These are phyloP conservation scores for Theonella swinhoei DNA, from an alignment of 37 sponge, comb jelly and placozoan species.

Conservation along the genomic window DNA sequence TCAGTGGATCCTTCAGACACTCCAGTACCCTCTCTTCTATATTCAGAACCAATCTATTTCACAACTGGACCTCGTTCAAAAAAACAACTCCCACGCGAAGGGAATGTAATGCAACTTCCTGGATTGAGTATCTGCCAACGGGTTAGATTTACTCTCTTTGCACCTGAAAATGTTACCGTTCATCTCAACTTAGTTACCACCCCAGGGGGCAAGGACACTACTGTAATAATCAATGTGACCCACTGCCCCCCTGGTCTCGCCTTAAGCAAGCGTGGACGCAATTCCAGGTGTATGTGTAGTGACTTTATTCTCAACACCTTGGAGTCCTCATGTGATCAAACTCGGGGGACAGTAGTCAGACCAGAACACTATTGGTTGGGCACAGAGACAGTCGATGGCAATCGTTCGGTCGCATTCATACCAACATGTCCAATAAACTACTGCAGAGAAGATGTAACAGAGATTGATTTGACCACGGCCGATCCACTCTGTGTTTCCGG, in stretches of 20 bases:
- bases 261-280: not conserved
- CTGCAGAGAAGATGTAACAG: not conserved
- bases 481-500: slow-evolving; percentile 29
- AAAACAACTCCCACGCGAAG: not conserved
- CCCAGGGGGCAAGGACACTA: not conserved
- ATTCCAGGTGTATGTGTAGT: slow-evolving; percentile 12
- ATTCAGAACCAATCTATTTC: no score
- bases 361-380: slow-evolving; percentile 35
- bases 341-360: slow-evolving; percentile 12
- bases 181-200: not conserved
- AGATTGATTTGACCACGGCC: not conserved
- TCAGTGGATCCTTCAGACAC: slow-evolving; percentile 1
- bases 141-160: slow-evolving; percentile 23
- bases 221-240: not conserved
- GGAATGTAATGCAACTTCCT: not conserved
- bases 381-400: no score
- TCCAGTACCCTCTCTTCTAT: slow-evolving; percentile 14
- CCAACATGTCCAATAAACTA: slow-evolving; percentile 40
- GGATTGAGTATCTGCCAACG: slow-evolving; percentile 4
- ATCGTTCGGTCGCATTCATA: not conserved
- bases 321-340: not conserved
- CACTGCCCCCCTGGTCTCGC: slow-evolving; percentile 58
- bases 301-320: slow-evolving; percentile 1
- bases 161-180: slow-evolving; percentile 8
- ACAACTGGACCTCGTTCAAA: no score